Evolutionary conservation across 2,797 vertebrate species (phyloP).

Genomic region (Melanotaenia trifasciata): DNA sequence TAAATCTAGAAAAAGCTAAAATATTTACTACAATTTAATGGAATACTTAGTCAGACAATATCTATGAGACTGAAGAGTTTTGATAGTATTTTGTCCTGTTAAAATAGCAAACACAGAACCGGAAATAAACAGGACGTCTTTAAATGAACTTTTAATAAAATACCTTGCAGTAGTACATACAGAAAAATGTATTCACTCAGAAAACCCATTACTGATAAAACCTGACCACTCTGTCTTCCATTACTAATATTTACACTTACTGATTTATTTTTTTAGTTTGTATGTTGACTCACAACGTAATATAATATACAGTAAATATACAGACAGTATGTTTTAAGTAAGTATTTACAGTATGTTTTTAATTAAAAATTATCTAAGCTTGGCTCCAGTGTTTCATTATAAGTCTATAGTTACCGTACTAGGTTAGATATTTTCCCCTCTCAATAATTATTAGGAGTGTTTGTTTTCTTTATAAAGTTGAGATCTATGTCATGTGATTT

Average conservation of each 20-base stretch:
- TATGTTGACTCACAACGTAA: background rate
- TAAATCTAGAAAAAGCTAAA: background rate
- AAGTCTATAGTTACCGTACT: background rate
- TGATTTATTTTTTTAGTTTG: background rate
- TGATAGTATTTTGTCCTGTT: background rate
- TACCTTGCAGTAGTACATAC: too few relatives aligned
- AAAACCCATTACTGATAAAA: background rate
- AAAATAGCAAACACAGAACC: background rate
- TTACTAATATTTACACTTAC: background rate
- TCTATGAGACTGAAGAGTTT: background rate
- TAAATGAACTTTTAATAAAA: too few relatives aligned
- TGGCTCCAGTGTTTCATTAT: background rate
- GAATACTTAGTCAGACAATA: background rate
- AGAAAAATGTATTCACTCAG: too few relatives aligned
- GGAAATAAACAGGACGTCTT: background rate
- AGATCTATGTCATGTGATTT: background rate
- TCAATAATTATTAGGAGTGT: slow-evolving; percentile 4
- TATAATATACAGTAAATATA: background rate
- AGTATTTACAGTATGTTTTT: background rate
- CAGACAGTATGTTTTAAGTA: too few relatives aligned
- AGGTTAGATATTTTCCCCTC: background rate
- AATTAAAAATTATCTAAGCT: background rate
- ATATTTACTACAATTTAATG: background rate
- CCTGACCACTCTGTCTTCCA: background rate
- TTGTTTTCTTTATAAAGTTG: background rate